A percentile compares a stretch with the other conserved stretches of the same genome.
phyloP scores from a whole-genome alignment of 2,113 vertebrate genomes.

The Ginglymostoma cirratum region DNA sequence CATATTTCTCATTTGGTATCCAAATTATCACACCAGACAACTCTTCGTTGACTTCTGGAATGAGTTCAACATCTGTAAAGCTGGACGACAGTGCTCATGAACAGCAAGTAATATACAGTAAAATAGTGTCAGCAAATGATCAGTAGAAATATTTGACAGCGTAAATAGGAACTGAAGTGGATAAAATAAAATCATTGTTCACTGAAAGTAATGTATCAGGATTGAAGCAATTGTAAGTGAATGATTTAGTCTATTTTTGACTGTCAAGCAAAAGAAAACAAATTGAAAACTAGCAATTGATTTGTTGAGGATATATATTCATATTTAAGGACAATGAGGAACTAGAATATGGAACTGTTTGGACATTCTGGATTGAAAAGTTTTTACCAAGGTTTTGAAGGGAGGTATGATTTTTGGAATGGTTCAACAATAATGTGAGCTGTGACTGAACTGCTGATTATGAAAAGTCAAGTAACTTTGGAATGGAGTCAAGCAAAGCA shows the following conservation, averaged over 20 bases:
- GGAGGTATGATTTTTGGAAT: too few species aligned
- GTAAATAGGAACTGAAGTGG: not conserved
- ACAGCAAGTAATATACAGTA: not conserved
- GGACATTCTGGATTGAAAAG: too few species aligned
- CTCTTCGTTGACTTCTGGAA: not conserved
- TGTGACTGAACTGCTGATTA: too few species aligned
- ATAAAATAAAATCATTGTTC: not conserved
- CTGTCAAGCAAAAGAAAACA: not conserved
- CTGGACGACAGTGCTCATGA: not conserved
- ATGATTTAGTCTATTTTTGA: not conserved
- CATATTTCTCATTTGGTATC: not conserved
- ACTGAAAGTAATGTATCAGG: not conserved
- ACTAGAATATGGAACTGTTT: too few species aligned
- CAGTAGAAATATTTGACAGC: not conserved
- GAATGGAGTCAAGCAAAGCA: too few species aligned
- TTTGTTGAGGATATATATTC: too few species aligned
- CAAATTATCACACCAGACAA: not conserved
- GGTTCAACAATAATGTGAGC: too few species aligned
- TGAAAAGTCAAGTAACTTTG: too few species aligned
- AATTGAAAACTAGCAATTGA: not conserved
- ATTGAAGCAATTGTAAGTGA: not conserved
- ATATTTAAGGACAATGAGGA: too few species aligned
- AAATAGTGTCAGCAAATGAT: not conserved
- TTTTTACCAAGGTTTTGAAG: too few species aligned
- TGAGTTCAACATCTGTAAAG: too few species aligned